A percentile compares a stretch with the other conserved stretches of the same genome.
These are phyloP conservation scores for Sinocyclocheilus grahami DNA, from an alignment of 2,113 vertebrate genomes.

Conservation along the genomic window DNA sequence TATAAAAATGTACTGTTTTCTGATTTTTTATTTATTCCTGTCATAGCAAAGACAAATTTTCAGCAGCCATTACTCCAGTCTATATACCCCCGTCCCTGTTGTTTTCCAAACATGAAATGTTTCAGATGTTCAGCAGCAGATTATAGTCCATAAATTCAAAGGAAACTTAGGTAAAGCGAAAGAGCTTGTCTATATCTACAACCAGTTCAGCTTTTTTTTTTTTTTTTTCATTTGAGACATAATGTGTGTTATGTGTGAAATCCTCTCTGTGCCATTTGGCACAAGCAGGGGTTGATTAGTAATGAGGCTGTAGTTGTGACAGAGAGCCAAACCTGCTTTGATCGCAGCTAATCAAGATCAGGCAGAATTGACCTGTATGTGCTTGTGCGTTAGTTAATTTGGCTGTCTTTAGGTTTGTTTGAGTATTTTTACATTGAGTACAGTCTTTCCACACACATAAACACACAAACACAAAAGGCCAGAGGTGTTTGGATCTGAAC, in stretches of 20 bases:
- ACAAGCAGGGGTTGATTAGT: conserved; percentile 66
- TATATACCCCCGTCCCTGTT: background rate
- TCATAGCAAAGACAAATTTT: background rate
- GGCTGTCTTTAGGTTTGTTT: conserved; percentile 31
- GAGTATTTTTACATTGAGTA: background rate
- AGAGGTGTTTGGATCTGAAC: background rate
- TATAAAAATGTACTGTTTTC: background rate
- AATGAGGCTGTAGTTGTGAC: conserved; percentile 66
- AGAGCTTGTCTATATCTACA: background rate
- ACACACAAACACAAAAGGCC: background rate
- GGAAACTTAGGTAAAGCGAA: background rate
- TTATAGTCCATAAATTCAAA: background rate
- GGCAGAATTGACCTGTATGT: conserved; percentile 48
- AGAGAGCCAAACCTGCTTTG: conserved; percentile 55
- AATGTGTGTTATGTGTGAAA: conserved; percentile 16
- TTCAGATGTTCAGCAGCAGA: background rate
- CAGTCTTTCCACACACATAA: conserved; percentile 2
- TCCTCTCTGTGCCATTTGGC: conserved; percentile 26
- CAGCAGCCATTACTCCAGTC: background rate
- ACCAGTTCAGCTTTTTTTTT: background rate
- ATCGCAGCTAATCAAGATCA: conserved; percentile 63
- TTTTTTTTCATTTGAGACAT: background rate
- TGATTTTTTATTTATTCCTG: background rate
- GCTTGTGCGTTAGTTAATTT: conserved; percentile 19
- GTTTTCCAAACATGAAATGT: background rate